A percentile compares a stretch with the other conserved stretches of the same genome.
phyloP scores from a whole-genome alignment of 1,140 invertebrate genomes.

The Drosophila setifemur region DNA sequence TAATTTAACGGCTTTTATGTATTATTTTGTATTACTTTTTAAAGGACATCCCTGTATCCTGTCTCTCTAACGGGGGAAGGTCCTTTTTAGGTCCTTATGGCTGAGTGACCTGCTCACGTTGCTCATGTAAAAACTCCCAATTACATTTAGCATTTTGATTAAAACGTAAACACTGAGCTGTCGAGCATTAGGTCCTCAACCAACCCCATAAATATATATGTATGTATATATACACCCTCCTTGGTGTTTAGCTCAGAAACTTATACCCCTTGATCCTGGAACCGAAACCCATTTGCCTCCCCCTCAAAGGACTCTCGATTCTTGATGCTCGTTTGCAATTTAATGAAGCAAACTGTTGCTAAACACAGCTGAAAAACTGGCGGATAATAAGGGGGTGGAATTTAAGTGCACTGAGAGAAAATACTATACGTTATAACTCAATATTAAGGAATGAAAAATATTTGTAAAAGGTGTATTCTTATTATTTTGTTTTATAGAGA shows the following conservation, averaged over 20 bases:
- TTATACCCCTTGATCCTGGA: not conserved
- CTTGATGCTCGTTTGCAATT: slow-evolving; percentile 52
- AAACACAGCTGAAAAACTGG: slow-evolving; percentile 2
- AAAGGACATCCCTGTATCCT: no score
- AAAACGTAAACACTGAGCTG: slow-evolving; percentile 36
- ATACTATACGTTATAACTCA: no score
- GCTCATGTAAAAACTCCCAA: slow-evolving; percentile 31
- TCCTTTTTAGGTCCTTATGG: slow-evolving; percentile 52
- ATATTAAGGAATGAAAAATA: no score
- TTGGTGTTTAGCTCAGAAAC: not conserved
- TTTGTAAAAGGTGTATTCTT: no score
- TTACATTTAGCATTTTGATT: slow-evolving; percentile 68
- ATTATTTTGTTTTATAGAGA: no score
- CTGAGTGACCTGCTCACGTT: slow-evolving; percentile 44
- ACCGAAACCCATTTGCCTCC: not conserved
- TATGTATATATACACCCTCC: not conserved
- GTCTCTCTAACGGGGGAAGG: no score
- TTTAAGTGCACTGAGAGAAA: not conserved
- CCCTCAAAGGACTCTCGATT: slow-evolving; percentile 15
- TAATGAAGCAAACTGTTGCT: slow-evolving; percentile 54
- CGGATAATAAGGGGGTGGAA: no score
- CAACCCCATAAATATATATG: not conserved
- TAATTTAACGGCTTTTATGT: no score
- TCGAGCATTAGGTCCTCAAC: not conserved
- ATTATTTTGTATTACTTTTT: no score